Conservation (phyloP, 2,113 vertebrate genomes). For the Guaruba guarouba region DNA sequence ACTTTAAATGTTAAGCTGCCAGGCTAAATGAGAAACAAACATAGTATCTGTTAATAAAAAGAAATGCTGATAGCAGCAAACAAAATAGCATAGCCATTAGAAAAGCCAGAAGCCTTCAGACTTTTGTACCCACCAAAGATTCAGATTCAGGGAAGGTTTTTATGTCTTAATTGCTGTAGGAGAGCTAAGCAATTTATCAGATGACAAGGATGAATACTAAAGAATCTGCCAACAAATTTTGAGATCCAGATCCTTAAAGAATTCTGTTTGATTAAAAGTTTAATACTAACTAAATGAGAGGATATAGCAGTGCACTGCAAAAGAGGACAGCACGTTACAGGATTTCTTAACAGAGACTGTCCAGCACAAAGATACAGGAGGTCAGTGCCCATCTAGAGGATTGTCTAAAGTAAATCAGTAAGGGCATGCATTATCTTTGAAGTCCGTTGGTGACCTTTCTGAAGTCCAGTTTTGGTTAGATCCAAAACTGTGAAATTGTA, state of each 20-base stretch:
- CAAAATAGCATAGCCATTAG: background rate
- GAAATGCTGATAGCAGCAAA: background rate
- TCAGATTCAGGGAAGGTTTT: background rate
- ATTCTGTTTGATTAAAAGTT: background rate
- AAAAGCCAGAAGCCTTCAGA: background rate
- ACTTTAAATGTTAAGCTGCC: background rate
- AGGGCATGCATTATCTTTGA: background rate
- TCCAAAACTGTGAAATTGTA: background rate
- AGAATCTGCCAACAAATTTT: background rate
- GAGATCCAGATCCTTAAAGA: background rate
- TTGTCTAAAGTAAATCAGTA: background rate
- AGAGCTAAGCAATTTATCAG: rapidly evolving
- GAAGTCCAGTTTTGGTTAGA: background rate
- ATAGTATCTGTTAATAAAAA: background rate
- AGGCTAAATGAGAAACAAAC: background rate
- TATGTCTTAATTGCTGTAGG: background rate
- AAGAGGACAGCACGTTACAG: background rate
- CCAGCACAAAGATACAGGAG: background rate
- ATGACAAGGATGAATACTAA: background rate
- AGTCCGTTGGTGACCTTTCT: background rate
- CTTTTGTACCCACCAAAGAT: background rate
- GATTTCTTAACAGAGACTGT: background rate
- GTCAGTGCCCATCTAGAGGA: background rate
- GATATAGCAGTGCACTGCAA: background rate
- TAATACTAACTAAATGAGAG: background rate